These are phyloP conservation scores for Lophius piscatorius DNA, from an alignment of 2,113 vertebrate species.

Conservation along the genomic window DNA sequence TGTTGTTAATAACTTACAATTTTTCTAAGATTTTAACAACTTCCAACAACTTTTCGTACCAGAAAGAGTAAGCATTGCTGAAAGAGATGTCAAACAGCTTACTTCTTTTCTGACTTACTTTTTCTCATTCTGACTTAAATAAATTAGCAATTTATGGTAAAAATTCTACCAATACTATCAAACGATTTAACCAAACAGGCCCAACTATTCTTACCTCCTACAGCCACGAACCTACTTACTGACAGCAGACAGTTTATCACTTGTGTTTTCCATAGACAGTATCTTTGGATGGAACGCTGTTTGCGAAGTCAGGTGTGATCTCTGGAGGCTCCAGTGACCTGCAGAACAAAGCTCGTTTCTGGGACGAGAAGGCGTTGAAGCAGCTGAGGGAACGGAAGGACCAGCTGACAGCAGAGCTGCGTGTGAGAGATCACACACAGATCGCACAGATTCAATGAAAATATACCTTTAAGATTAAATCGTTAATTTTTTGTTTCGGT, in stretches of 20 bases:
- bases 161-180: no score
- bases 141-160: no score
- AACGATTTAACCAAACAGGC: no score
- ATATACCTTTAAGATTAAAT: not conserved
- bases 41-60: no score
- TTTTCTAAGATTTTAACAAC: no score
- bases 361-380: slow-evolving; percentile 91
- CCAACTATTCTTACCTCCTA: no score
- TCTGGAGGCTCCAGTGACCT: slow-evolving; percentile 93
- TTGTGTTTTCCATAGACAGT: slow-evolving; percentile 81
- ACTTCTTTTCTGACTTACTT: no score
- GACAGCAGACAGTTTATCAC: not conserved
- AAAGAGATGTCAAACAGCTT: no score
- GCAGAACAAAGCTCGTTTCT: slow-evolving; percentile 86
- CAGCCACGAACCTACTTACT: not conserved
- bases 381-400: slow-evolving; percentile 85
- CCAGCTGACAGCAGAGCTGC: slow-evolving; percentile 82
- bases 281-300: slow-evolving; percentile 93
- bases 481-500: not conserved
- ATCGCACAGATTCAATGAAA: no score
- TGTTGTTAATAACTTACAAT: no score
- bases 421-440: slow-evolving; percentile 78
- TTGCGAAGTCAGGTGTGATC: slow-evolving; percentile 93
- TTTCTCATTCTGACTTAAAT: no score
- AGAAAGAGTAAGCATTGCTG: no score